Conservation (phyloP, 2,113 vertebrate species). For the Anguilla rostrata region DNA sequence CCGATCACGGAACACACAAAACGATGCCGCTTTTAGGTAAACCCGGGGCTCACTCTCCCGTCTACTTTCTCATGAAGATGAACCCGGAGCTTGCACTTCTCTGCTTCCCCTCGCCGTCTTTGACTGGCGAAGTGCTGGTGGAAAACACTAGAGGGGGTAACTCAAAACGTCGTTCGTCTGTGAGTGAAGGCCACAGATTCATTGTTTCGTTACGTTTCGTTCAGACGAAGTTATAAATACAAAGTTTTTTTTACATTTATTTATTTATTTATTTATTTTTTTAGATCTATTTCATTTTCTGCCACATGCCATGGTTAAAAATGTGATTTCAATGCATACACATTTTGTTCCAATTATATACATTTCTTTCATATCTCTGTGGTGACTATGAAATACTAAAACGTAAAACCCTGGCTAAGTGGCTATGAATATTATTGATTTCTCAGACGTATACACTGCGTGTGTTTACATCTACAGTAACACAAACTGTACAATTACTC, state of each 20-base stretch:
- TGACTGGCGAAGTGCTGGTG: slow-evolving; percentile 40
- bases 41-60: slow-evolving; percentile 59
- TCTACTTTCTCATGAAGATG: slow-evolving; percentile 71
- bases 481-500: too few relatives aligned
- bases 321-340: neutral
- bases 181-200: neutral
- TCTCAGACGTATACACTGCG: too few relatives aligned
- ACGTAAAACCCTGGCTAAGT: too few relatives aligned
- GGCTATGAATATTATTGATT: too few relatives aligned
- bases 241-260: neutral
- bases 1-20: slow-evolving; percentile 55
- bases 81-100: slow-evolving; percentile 73
- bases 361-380: neutral
- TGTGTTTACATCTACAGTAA: too few relatives aligned
- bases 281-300: neutral
- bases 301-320: neutral
- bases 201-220: neutral
- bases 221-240: neutral
- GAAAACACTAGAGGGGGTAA: slow-evolving; percentile 55
- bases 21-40: slow-evolving; percentile 57
- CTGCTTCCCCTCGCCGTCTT: slow-evolving; percentile 70
- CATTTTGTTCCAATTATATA: neutral
- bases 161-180: neutral
- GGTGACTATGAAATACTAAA: neutral
- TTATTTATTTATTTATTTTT: neutral